Base-by-base conservation (phyloP, 2,888 invertebrate genomes). In the Odontomyia ornata region DNA sequence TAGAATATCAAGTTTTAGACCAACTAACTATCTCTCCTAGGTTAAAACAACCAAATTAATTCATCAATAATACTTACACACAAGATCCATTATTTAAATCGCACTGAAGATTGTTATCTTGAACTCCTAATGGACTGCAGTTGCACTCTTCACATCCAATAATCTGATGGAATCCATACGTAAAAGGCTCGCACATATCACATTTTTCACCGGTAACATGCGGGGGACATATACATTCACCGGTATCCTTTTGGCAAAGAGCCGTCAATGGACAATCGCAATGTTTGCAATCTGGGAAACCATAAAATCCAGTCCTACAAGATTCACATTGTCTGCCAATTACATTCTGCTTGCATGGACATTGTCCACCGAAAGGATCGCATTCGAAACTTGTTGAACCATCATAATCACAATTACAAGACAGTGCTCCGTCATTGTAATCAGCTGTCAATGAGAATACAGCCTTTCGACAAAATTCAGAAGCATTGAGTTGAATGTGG, bases 101-200 rank as follows among this genome's bases (percentile, higher is more conserved):
- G 85, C 99, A 99, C 83, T 97, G 96, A 76, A 95, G 86, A 80
- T 93, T 91, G 46, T 92, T 91, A 80, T 89, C 87, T 57, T 91
- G 86, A 0, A 97, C 95, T 4, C 99, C 99, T 46, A 93, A 86
- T 0, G 91, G 91, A 82, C 95, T 91, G 85, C 99, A 99, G 83
- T 93, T 93, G 85, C 99, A 99, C 80, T 95, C 94, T 86, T 96
- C 95, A 85, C 99, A 99, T 7, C 99, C 99, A 82, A 96, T 95
- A 75, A 97, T 92, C 57, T 94, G 92, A 88, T 99, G 95, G 84
- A 93, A 97, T 57, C 97, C 97, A 84, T 94, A 98, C 0, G 98
- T 98, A 79, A 92, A 91, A 0, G 93, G 91, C 79, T 92, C 92
- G 86, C 99, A 99, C 79, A 92, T 91, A 83, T 98, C 95, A 85